Evolutionary conservation across 2,113 vertebrate genomes (phyloP), one percentile per base, ranked within the genome.

Genomic region (Chunga burmeisteri): DNA sequence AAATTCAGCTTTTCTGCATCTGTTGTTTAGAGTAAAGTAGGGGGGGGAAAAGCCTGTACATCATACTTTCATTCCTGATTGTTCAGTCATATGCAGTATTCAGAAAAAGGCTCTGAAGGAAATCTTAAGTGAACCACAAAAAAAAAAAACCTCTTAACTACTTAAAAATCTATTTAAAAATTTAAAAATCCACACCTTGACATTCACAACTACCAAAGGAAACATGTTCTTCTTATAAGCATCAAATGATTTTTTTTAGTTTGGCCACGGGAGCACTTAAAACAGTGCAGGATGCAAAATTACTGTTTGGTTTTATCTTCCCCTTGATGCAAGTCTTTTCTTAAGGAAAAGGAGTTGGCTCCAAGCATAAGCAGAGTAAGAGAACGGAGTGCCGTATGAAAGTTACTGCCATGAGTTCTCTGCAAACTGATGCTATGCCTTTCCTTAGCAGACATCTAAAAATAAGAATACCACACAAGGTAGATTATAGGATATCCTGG

Each of bases 1-100:
- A 92, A 88, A 95, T 93, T 94, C 94, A 91, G 87, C 81, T 95
- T 94, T 97, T 96, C 89, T 91, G 87, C 81, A 89, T 94, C 74
- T 95, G 56, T 44, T 85, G 62, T 90, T 94, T 26, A 82, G 53
- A 96, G 83, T 11, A 61, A 88, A 96, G 86, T 3, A 65, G 32
- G 8, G 9, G n/a, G 2, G 4, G n/a, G 55, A 40, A 67, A 67
- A 80, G 36, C 74, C 71, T 62, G 58, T 34, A 29, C 87, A 94
- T 94, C 91, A 73, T 38, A 38, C 53, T 93, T 82, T 44, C 4
- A 1, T 50, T 80, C 77, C 62, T 93, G 72, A 78, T n/a, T 4
- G 4, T 47, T 58, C 55, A 72, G 55, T 9, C 53, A 32, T 0
- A 1, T 2, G 27, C 19, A 72, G 53, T 5, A 50, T 15, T 67